phyloP scores from a whole-genome alignment of 2,888 invertebrate species.

The Teinopalpus imperialis region DNA sequence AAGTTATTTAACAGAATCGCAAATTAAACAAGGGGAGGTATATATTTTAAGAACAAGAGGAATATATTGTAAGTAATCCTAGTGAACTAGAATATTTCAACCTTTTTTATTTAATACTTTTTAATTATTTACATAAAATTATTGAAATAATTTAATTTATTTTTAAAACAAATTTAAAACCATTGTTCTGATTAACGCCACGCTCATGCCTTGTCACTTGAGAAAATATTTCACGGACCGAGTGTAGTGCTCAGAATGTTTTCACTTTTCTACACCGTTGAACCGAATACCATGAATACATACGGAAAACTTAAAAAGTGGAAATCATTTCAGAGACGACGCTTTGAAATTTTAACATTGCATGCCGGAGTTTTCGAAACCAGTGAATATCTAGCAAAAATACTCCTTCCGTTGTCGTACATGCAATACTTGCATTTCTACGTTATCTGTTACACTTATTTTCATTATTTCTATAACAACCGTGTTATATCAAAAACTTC shows the following conservation, averaged over 20 bases:
- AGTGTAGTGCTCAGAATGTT: constrained; percentile 59
- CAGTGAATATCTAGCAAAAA: constrained; percentile 16
- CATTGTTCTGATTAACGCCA: no score
- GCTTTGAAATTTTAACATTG: constrained; percentile 41
- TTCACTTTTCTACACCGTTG: constrained; percentile 76
- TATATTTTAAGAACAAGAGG: no score
- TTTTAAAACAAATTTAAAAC: no score
- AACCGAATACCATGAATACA: constrained; percentile 64
- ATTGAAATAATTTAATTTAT: no score
- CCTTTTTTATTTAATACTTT: no score
- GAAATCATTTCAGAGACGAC: constrained; percentile 54
- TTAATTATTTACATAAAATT: no score
- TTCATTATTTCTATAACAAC: no score
- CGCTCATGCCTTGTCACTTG: constrained; percentile 37
- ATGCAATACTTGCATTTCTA: constrained; percentile 13
- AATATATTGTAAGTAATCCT: no score
- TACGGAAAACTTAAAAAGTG: constrained; percentile 66
- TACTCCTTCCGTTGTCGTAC: constrained; percentile 7
- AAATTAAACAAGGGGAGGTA: no score
- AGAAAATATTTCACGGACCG: constrained; percentile 38
- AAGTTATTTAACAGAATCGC: no score
- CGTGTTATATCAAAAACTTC: no score
- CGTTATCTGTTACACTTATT: not conserved
- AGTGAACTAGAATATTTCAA: no score
- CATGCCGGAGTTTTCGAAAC: constrained; percentile 21